Percentiles rank a stretch among this genome's conserved stretches.
phyloP scores from a whole-genome alignment of 1,140 invertebrate species.

The Drosophila guanche region DNA sequence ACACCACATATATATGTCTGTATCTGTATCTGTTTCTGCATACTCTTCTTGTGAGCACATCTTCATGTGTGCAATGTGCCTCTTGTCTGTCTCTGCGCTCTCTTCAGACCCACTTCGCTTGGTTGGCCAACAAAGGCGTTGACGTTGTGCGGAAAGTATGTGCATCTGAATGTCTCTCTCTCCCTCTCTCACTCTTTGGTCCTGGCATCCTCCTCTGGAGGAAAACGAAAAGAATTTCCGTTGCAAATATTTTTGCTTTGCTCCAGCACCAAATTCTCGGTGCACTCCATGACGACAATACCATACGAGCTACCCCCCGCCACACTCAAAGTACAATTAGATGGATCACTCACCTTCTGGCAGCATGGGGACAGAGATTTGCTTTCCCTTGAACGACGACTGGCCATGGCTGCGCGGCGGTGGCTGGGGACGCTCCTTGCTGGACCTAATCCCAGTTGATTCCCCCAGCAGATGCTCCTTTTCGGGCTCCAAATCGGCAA shows the following conservation, averaged over 20 bases:
- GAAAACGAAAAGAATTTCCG: conserved; percentile 36
- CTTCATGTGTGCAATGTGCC: conserved; percentile 24
- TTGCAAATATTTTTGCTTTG: conserved; percentile 44
- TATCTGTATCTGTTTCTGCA: too few relatives aligned
- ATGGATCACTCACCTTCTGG: conserved; percentile 33
- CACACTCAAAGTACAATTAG: conserved; percentile 8
- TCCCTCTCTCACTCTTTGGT: not conserved
- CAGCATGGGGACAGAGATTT: not conserved
- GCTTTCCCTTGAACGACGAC: conserved; percentile 1
- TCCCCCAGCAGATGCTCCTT: conserved; percentile 57
- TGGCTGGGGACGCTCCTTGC: conserved; percentile 27
- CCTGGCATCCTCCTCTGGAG: not conserved
- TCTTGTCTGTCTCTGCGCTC: conserved; percentile 11
- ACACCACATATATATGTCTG: not conserved
- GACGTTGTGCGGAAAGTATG: conserved; percentile 23
- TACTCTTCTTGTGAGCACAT: too few relatives aligned
- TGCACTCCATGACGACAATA: not conserved
- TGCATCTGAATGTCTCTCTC: not conserved
- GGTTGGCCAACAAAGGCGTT: conserved; percentile 30
- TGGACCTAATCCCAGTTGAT: too few relatives aligned
- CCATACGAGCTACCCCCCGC: too few relatives aligned
- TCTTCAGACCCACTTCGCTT: conserved; percentile 24
- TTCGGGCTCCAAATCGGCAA: conserved; percentile 55
- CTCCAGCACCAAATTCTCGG: conserved; percentile 2
- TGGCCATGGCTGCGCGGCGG: conserved; percentile 42